Evolutionary conservation across 2,888 invertebrate species (phyloP).

Genomic region (Amphipyra tragopoginis): DNA sequence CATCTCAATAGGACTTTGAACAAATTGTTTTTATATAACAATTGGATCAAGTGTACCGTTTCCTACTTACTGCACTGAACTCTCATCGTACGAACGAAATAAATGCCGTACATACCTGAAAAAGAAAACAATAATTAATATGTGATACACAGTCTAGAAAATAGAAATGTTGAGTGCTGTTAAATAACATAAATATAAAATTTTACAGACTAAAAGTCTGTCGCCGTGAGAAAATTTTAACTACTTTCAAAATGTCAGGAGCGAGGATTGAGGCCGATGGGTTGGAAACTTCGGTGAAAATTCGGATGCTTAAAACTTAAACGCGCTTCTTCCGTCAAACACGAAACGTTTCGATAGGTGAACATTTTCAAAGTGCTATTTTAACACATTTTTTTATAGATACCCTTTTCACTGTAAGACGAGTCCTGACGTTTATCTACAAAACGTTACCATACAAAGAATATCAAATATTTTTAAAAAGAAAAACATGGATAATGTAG

Average conservation of each 20-base stretch:
- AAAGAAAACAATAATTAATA: slow-evolving; percentile 27
- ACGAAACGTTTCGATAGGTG: slow-evolving; percentile 29
- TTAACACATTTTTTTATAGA: no score
- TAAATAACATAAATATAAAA: slow-evolving; percentile 13
- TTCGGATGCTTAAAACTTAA: slow-evolving; percentile 67
- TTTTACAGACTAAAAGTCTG: slow-evolving; percentile 36
- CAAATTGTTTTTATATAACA: no score
- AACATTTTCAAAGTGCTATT: slow-evolving; percentile 4
- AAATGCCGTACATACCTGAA: slow-evolving; percentile 54
- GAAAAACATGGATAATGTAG: no score
- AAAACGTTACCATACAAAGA: no score
- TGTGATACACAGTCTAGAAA: neutral
- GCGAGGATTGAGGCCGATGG: slow-evolving; percentile 53
- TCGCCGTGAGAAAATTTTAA: slow-evolving; percentile 35
- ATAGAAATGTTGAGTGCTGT: neutral
- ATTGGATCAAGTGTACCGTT: neutral
- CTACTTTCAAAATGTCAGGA: slow-evolving; percentile 59
- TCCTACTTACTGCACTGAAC: neutral
- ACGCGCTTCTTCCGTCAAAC: slow-evolving; percentile 47
- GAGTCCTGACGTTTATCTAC: no score
- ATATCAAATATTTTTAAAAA: no score
- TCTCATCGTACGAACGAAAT: slow-evolving; percentile 20
- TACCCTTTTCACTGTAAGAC: no score
- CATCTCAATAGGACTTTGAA: slow-evolving; percentile 19
- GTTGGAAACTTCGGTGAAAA: slow-evolving; percentile 67